These are phyloP conservation scores for Pagetopsis macropterus DNA, from an alignment of 2,797 vertebrate species.

Conservation along the genomic window DNA sequence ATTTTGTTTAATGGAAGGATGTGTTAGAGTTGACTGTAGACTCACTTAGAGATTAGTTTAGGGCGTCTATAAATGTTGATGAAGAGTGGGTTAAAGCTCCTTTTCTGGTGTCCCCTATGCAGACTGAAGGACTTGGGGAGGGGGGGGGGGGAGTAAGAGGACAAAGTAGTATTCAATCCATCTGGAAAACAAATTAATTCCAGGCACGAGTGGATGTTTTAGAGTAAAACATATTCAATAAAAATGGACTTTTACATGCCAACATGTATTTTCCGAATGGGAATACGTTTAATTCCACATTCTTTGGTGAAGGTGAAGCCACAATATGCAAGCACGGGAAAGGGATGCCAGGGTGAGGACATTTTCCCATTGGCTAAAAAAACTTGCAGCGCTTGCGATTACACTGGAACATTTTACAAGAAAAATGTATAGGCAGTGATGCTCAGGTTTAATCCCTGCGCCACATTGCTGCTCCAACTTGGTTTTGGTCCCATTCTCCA, in stretches of 20 bases:
- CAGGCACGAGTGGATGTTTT: neutral
- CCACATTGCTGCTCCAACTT: no score
- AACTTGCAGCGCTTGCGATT: no score
- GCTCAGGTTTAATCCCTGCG: no score
- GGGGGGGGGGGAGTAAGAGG: neutral
- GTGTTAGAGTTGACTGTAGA: constrained; percentile 11
- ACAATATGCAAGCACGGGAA: no score
- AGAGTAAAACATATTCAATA: neutral
- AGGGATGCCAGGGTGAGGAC: no score
- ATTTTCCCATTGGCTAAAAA: no score
- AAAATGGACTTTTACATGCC: neutral
- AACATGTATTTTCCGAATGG: no score
- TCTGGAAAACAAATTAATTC: constrained; percentile 16
- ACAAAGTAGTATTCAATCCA: neutral
- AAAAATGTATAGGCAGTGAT: no score
- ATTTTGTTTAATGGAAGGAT: constrained; percentile 29
- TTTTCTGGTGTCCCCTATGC: neutral
- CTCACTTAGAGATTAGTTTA: constrained; percentile 29
- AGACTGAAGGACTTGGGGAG: neutral
- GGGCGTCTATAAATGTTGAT: constrained; percentile 9
- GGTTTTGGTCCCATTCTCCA: no score
- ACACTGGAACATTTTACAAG: no score
- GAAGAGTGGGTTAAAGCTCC: neutral
- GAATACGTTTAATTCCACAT: no score
- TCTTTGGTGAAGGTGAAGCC: no score